Evolutionary conservation across 2,888 invertebrate species (phyloP).

Genomic region (Thysanoteuthis rhombus): DNA sequence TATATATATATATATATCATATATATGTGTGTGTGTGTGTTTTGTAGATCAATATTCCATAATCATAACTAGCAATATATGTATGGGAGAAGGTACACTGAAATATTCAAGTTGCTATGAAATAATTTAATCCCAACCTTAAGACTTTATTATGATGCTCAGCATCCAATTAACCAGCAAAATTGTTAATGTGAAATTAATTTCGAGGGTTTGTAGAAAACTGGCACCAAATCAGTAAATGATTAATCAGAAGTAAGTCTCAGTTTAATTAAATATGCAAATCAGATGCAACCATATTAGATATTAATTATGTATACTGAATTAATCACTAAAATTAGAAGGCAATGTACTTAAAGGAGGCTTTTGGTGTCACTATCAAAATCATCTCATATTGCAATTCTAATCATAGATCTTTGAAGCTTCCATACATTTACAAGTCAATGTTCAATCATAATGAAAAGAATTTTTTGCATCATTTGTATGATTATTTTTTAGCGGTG

Average conservation of each 20-base stretch:
- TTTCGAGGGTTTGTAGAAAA: neutral
- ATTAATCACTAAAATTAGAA: neutral
- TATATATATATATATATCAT: too few relatives aligned
- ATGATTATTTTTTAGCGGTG: too few relatives aligned
- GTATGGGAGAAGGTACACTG: neutral
- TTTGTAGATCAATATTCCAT: neutral
- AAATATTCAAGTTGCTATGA: neutral
- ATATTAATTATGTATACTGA: neutral
- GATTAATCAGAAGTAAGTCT: neutral
- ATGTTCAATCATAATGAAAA: neutral
- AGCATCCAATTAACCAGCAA: neutral
- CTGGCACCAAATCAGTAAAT: neutral
- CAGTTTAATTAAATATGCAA: conserved; percentile 12
- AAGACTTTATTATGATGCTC: neutral
- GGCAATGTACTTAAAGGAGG: neutral
- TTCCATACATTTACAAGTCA: neutral
- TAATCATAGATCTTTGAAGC: neutral
- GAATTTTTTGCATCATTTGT: neutral
- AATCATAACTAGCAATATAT: neutral
- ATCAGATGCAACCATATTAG: neutral
- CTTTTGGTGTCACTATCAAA: neutral
- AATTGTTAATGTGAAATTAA: conserved; percentile 12
- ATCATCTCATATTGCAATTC: neutral
- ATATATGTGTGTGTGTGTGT: too few relatives aligned
- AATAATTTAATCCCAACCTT: neutral